Percentiles rank a stretch among this genome's conserved stretches.
Conservation (phyloP, 2,888 invertebrate genomes). For the Adelognathus sp. region DNA sequence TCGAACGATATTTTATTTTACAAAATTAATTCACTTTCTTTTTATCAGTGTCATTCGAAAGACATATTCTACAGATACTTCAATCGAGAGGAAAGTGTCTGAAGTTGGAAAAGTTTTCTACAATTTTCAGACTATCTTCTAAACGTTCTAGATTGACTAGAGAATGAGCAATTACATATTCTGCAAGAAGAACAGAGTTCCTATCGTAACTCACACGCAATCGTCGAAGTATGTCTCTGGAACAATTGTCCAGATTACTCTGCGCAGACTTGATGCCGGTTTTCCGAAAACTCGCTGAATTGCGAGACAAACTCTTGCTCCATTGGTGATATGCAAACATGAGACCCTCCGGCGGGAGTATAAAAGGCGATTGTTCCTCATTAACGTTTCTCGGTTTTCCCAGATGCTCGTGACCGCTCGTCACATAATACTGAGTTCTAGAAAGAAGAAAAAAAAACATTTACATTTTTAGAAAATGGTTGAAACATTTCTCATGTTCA, state of each 20-base stretch:
- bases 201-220: conserved; percentile 80
- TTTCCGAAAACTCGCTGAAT: conserved; percentile 72
- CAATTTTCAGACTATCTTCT: too few relatives aligned
- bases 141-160: too few relatives aligned
- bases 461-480: not conserved
- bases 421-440: conserved; percentile 72
- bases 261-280: conserved; percentile 73
- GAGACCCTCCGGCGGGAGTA: conserved; percentile 79
- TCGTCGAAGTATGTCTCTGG: conserved; percentile 83
- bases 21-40: too few relatives aligned
- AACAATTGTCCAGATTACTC: conserved; percentile 75
- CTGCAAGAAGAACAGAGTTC: not conserved
- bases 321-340: conserved; percentile 80
- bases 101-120: too few relatives aligned
- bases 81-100: too few relatives aligned
- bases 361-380: conserved; percentile 80
- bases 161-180: too few relatives aligned
- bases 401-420: conserved; percentile 69
- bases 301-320: conserved; percentile 77
- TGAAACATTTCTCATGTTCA: too few relatives aligned
- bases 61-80: too few relatives aligned
- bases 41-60: too few relatives aligned
- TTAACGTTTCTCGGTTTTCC: conserved; percentile 73
- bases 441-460: not conserved
- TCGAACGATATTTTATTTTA: too few relatives aligned